Percentiles rank a stretch among this genome's conserved stretches.
Evolutionary conservation across 2,888 invertebrate genomes (phyloP).

Genomic region (Mythimna impura): DNA sequence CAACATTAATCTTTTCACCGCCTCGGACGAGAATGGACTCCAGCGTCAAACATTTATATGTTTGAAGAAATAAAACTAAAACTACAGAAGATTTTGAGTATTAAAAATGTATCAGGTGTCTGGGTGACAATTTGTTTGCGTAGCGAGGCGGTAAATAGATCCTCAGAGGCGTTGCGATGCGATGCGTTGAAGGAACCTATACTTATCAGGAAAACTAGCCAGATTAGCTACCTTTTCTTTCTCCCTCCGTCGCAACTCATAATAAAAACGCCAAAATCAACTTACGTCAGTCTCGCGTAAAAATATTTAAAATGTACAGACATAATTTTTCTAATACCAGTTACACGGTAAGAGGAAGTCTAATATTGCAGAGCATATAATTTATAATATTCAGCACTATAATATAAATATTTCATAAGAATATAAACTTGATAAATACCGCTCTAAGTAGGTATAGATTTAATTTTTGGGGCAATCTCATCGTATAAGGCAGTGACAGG

Average conservation of each 20-base stretch:
- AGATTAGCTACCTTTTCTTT: not conserved
- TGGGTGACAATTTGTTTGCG: slow-evolving; percentile 47
- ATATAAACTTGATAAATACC: slow-evolving; percentile 45
- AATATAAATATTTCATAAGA: slow-evolving; percentile 38
- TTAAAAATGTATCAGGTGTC: slow-evolving; percentile 53
- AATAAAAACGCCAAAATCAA: slow-evolving; percentile 9
- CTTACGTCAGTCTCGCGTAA: slow-evolving; percentile 33
- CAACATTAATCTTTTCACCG: slow-evolving; percentile 32
- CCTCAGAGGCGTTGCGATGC: not conserved
- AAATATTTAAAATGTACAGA: slow-evolving; percentile 40
- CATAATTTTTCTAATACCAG: slow-evolving; percentile 23
- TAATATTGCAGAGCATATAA: slow-evolving; percentile 48
- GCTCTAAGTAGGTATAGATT: slow-evolving; percentile 35
- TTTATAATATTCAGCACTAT: slow-evolving; percentile 31
- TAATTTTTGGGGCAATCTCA: slow-evolving; percentile 61
- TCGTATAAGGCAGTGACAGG: slow-evolving; percentile 72
- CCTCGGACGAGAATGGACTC: slow-evolving; percentile 32
- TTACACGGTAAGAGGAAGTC: slow-evolving; percentile 43
- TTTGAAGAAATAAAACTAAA: slow-evolving; percentile 36
- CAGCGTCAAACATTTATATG: slow-evolving; percentile 18
- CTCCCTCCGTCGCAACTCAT: slow-evolving; percentile 24
- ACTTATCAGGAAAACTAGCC: slow-evolving; percentile 1
- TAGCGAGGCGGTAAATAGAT: slow-evolving; percentile 28
- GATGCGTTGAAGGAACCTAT: slow-evolving; percentile 16
- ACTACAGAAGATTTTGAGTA: slow-evolving; percentile 52